These are phyloP conservation scores for Chinchilla lanigera DNA, from an alignment of 2,113 vertebrate genomes.

Conservation along the genomic window DNA sequence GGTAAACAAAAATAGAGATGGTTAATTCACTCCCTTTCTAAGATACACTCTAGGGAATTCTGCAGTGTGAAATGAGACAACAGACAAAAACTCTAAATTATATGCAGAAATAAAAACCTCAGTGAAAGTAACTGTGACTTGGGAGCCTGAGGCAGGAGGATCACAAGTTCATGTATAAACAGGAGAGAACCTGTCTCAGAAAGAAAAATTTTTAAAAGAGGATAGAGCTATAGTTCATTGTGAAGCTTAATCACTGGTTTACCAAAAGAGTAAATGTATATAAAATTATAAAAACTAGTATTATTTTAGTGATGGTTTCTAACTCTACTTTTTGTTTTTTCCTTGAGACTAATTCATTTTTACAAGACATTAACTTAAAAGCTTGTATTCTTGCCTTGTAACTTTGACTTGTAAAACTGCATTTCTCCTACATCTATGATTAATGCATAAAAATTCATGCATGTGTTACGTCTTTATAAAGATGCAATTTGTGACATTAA, in stretches of 20 bases:
- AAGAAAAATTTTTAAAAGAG: neutral
- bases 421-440: neutral
- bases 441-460: neutral
- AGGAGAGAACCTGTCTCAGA: neutral
- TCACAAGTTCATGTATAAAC: neutral
- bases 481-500: neutral
- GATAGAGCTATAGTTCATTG: neutral
- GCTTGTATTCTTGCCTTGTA: neutral
- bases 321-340: neutral
- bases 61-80: neutral
- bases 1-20: neutral
- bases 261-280: neutral
- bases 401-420: neutral
- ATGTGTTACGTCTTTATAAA: neutral
- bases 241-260: neutral
- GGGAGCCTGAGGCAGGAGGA: neutral
- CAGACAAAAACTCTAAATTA: neutral
- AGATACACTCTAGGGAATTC: neutral
- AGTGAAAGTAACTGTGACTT: neutral
- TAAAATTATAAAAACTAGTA: neutral
- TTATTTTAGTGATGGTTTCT: neutral
- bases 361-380: neutral
- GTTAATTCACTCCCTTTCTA: neutral
- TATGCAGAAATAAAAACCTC: neutral
- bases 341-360: neutral